Percentiles rank a stretch among this genome's conserved stretches.
Evolutionary conservation across 2,888 invertebrate genomes (phyloP).

Genomic region (Hesperia comma): DNA sequence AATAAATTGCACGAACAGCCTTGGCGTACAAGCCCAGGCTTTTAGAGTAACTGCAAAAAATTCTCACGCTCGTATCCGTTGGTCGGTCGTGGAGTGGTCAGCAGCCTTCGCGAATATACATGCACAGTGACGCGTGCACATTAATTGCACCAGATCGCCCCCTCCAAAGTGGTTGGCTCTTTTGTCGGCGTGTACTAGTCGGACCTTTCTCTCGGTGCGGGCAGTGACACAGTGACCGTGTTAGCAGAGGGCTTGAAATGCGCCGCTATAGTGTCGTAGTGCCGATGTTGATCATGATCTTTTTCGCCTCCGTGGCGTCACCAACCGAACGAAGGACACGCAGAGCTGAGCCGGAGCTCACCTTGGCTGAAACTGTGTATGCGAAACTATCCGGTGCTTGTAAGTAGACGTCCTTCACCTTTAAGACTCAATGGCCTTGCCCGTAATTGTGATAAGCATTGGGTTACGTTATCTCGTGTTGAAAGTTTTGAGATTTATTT

Average conservation of each 20-base stretch:
- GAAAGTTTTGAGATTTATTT: neutral
- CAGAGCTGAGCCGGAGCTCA: constrained; percentile 55
- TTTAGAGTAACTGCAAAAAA: constrained; percentile 3
- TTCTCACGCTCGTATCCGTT: constrained; percentile 13
- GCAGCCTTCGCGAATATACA: constrained; percentile 51
- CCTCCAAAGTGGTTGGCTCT: constrained; percentile 59
- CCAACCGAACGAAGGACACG: constrained; percentile 45
- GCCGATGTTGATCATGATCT: constrained; percentile 55
- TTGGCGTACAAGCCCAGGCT: constrained; percentile 7
- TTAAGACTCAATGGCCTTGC: constrained; percentile 25
- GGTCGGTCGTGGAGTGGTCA: constrained; percentile 44
- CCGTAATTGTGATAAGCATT: constrained; percentile 31
- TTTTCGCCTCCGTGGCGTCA: constrained; percentile 45
- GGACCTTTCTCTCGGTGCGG: constrained; percentile 74
- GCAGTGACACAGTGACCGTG: constrained; percentile 80
- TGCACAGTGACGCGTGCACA: constrained; percentile 46
- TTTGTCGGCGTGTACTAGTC: constrained; percentile 51
- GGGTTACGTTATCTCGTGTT: constrained; percentile 11
- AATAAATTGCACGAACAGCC: neutral
- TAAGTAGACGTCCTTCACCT: constrained; percentile 58
- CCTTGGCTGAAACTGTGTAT: constrained; percentile 73
- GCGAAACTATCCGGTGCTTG: constrained; percentile 75
- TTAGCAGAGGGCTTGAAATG: constrained; percentile 73
- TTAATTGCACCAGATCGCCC: constrained; percentile 69
- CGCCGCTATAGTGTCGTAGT: constrained; percentile 57